These are phyloP conservation scores for Plestiodon gilberti DNA, from an alignment of 2,113 vertebrate species.

Conservation along the genomic window DNA sequence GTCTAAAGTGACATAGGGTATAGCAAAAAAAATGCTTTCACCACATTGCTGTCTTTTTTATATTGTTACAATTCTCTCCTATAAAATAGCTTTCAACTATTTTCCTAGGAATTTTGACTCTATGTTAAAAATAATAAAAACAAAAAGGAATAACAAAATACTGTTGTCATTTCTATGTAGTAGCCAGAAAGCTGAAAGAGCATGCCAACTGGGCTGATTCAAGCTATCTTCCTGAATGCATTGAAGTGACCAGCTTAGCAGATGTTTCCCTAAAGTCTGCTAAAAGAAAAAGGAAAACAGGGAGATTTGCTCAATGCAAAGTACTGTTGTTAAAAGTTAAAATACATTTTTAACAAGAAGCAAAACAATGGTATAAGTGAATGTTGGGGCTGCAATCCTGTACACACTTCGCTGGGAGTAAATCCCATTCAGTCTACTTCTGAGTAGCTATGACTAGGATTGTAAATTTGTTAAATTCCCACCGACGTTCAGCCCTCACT, in stretches of 20 bases:
- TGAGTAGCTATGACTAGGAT: background rate
- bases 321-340: background rate
- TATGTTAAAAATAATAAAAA: background rate
- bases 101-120: background rate
- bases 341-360: background rate
- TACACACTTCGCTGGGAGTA: no score
- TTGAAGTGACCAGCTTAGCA: background rate
- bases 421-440: no score
- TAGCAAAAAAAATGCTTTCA: background rate
- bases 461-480: background rate
- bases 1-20: background rate
- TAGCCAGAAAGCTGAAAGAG: background rate
- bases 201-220: background rate
- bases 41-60: background rate
- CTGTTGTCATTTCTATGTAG: background rate
- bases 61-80: background rate
- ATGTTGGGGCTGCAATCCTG: background rate
- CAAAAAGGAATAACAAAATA: background rate
- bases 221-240: background rate
- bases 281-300: background rate
- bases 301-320: background rate
- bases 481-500: background rate
- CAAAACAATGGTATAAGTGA: background rate
- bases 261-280: background rate
- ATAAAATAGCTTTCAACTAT: background rate